Evolutionary conservation across 2,113 vertebrate species (phyloP), one percentile per base, ranked within the genome.

Genomic region (Syngnathus typhle): DNA sequence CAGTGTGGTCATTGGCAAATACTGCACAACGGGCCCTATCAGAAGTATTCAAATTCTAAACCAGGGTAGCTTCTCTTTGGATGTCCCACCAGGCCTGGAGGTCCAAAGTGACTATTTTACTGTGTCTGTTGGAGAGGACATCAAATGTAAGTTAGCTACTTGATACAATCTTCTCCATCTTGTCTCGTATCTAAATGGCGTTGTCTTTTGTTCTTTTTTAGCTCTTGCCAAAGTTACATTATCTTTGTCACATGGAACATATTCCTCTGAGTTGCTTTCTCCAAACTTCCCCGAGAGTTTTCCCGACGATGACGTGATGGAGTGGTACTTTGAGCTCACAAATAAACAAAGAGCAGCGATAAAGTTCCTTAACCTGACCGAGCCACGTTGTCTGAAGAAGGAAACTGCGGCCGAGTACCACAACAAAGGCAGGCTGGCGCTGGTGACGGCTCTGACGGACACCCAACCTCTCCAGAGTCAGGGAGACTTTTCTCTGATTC

Each of bases 211-310:
- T 37, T 64, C 47, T 49, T 59, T 84, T 32, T 1, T n/a, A 98
- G 96, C 91, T 6, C 81, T 95, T 11, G 93, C 93, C 68, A 85
- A 90, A 82, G 88, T 98, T 11, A 91, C 92, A n/a, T 90, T 94
- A 5, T 63, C 63, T 1, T 87, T 96, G 52, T 86, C 90, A 7
- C 80, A 55, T 0, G 90, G 68, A 54, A 21, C 87, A 4, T 92
- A 92, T 12, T 84, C 85, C 0, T 37, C 87, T 0, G 92, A 89
- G 16, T 81, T 97, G 70, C 87, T 95, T 81, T 94, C 96, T 0
- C 92, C 95, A 11, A 92, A 95, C 86, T 98, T 93, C 73, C 94
- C 94, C 0, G 66, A 66, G 0, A 92, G 92, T 60, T 94, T 96
- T 59, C 94, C 95, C 0, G 90, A 95, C 58, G 91, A 94, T 0